These are phyloP conservation scores for Turritopsis dohrnii DNA, from an alignment of 30 jellyfish, hydroid and myxozoan genomes.

Conservation along the genomic window DNA sequence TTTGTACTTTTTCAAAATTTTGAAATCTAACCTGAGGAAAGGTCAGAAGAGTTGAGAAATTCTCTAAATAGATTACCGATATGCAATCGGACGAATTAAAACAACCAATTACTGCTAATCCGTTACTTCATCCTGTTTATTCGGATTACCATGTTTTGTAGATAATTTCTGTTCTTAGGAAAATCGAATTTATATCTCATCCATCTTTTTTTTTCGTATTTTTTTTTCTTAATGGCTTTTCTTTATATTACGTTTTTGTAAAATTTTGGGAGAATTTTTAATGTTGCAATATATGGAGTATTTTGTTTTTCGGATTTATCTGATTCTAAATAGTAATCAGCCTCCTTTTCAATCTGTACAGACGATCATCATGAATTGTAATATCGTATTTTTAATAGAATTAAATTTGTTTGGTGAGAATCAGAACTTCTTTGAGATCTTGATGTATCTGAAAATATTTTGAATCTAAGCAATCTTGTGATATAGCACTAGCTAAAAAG, in stretches of 20 bases:
- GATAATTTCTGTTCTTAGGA: not conserved
- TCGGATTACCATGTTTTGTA: not conserved
- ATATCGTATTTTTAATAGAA: not conserved
- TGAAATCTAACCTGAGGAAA: too few species aligned
- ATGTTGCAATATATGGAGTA: too few species aligned
- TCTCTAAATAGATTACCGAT: too few species aligned
- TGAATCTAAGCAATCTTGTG: too few species aligned
- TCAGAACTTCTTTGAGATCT: not conserved
- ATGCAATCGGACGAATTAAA: too few species aligned
- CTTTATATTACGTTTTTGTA: not conserved
- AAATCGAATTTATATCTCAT: not conserved
- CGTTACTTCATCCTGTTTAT: too few species aligned
- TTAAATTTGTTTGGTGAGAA: not conserved
- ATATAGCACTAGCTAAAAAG: too few species aligned
- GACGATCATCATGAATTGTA: not conserved
- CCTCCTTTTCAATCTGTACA: not conserved
- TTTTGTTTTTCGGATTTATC: not conserved
- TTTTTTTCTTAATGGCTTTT: not conserved
- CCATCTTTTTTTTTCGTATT: not conserved
- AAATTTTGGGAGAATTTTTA: not conserved
- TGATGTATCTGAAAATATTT: not conserved
- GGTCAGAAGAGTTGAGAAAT: too few species aligned
- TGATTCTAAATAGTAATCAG: not conserved
- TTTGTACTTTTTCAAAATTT: not conserved
- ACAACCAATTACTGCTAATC: too few species aligned